Evolutionary conservation across 2,888 invertebrate genomes (phyloP).

Genomic region (Mythimna loreyi): DNA sequence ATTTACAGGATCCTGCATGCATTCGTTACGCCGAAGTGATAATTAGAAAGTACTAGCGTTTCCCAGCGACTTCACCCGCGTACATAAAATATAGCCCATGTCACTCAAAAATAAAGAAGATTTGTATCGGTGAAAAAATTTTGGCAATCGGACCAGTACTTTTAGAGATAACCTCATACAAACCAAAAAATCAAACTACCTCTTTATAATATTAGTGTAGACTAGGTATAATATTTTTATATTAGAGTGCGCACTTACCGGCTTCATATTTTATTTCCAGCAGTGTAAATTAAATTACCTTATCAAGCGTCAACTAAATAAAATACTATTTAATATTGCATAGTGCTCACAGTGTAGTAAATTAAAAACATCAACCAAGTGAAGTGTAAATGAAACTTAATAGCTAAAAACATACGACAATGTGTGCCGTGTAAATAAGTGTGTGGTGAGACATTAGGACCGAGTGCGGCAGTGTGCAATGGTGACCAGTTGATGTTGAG

Average conservation of each 20-base stretch:
- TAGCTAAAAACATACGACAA: slow-evolving; percentile 25
- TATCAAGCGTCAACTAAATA: slow-evolving; percentile 1
- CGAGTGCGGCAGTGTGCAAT: slow-evolving; percentile 62
- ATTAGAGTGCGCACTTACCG: not conserved
- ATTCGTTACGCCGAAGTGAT: not conserved
- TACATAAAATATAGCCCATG: too few species aligned
- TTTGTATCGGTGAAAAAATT: too few species aligned
- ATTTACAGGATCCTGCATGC: not conserved
- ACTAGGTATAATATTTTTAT: too few species aligned
- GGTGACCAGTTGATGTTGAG: slow-evolving; percentile 76
- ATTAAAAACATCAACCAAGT: slow-evolving; percentile 16
- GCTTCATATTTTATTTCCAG: slow-evolving; percentile 1
- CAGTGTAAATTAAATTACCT: slow-evolving; percentile 3
- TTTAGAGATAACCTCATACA: too few species aligned
- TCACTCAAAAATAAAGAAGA: too few species aligned
- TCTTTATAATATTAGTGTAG: too few species aligned
- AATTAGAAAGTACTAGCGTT: slow-evolving; percentile 6
- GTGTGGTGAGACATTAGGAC: slow-evolving; percentile 37
- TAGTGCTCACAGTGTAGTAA: slow-evolving; percentile 20
- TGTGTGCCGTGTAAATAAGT: slow-evolving; percentile 35
- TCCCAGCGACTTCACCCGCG: too few species aligned
- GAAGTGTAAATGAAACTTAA: slow-evolving; percentile 44
- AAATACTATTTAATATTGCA: not conserved
- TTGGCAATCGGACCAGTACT: too few species aligned
- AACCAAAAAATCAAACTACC: too few species aligned